These are phyloP conservation scores for Drosophila anomalata DNA, from an alignment of 2,888 invertebrate species.

Conservation along the genomic window DNA sequence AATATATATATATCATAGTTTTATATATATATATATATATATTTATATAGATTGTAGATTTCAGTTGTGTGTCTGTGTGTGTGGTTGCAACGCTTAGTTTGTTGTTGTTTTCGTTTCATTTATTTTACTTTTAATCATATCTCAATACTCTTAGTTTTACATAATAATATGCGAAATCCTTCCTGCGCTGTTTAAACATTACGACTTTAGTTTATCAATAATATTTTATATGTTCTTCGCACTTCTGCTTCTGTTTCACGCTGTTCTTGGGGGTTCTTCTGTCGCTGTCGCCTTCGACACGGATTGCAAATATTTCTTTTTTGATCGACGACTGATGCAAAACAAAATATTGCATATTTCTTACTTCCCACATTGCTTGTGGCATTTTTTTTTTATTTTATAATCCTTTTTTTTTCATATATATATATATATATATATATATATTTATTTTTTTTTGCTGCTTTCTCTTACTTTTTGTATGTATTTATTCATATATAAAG, in stretches of 20 bases:
- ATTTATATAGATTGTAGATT: slow-evolving; percentile 43
- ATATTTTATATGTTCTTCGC: slow-evolving; percentile 24
- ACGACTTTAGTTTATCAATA: slow-evolving; percentile 17
- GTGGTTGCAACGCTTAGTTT: slow-evolving; percentile 14
- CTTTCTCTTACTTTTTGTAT: slow-evolving; percentile 34
- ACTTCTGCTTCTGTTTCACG: slow-evolving; percentile 13
- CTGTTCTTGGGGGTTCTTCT: slow-evolving; percentile 11
- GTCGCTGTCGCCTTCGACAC: slow-evolving; percentile 11
- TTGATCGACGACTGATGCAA: slow-evolving; percentile 22
- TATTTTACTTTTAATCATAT: slow-evolving; percentile 55
- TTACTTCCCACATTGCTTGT: slow-evolving; percentile 16
- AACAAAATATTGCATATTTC: slow-evolving; percentile 34
- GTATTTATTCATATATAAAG: slow-evolving; percentile 43
- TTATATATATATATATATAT: slow-evolving; percentile 13
- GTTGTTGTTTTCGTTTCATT: slow-evolving; percentile 24
- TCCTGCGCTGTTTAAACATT: slow-evolving; percentile 10
- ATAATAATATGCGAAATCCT: slow-evolving; percentile 48
- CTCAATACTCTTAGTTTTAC: slow-evolving; percentile 69
- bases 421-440: slow-evolving; percentile 27
- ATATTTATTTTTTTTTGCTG: slow-evolving; percentile 10
- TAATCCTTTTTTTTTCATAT: slow-evolving; percentile 5
- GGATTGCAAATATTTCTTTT: slow-evolving; percentile 13
- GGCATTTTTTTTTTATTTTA: slow-evolving; percentile 23
- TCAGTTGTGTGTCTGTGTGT: slow-evolving; percentile 36
- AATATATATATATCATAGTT: slow-evolving; percentile 22